A percentile compares a stretch with the other conserved stretches of the same genome.
These are phyloP conservation scores for Cyaniris semiargus DNA, from an alignment of 2,888 invertebrate genomes.

Conservation along the genomic window DNA sequence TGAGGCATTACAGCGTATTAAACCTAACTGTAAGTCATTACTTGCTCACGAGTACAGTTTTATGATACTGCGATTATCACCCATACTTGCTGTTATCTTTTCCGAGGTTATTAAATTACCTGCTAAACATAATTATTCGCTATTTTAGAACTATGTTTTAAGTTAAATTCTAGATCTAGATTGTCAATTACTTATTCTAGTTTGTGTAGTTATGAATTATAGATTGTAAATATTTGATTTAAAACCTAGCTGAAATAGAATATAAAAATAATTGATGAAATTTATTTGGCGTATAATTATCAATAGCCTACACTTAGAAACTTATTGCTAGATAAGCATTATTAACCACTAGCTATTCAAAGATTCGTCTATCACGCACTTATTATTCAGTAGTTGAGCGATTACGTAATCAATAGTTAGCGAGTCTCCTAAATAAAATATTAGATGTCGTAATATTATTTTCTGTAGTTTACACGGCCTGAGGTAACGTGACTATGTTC, in stretches of 20 bases:
- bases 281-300: no score
- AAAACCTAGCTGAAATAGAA: no score
- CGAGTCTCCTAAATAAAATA: constrained; percentile 46
- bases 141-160: not conserved
- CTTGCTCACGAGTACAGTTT: constrained; percentile 13
- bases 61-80: constrained; percentile 6
- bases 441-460: constrained; percentile 54
- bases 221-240: no score
- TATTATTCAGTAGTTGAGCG: constrained; percentile 38
- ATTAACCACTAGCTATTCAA: constrained; percentile 31
- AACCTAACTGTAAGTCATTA: constrained; percentile 17
- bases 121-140: not conserved
- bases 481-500: constrained; percentile 51
- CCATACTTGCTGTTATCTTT: not conserved
- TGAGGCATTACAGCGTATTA: not conserved
- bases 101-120: constrained; percentile 7
- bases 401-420: constrained; percentile 45
- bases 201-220: no score
- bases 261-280: no score
- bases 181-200: no score
- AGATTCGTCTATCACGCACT: constrained; percentile 34
- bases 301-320: not conserved
- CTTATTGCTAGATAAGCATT: not conserved
- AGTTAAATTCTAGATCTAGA: no score
- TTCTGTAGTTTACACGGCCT: constrained; percentile 63